Conservation (phyloP, 2,888 invertebrate species). For the Maniola hyperantus region DNA sequence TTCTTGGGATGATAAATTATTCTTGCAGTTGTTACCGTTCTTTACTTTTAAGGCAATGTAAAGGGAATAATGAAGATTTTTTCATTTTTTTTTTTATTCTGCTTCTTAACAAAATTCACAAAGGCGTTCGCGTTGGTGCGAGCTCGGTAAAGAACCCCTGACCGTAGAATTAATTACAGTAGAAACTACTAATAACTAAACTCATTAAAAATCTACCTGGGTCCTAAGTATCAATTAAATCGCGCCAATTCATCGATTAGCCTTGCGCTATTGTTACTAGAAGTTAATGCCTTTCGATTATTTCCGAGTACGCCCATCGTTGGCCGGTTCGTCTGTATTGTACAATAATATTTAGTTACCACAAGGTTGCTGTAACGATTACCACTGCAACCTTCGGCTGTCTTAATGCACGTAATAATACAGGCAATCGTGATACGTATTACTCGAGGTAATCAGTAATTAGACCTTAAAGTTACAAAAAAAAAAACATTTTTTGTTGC, state of each 20-base stretch:
- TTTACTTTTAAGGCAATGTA: no score
- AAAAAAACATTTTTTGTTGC: background rate
- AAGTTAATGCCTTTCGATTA: slow-evolving; percentile 12
- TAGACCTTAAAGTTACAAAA: background rate
- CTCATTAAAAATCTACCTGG: background rate
- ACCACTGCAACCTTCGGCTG: slow-evolving; percentile 25
- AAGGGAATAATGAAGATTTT: no score
- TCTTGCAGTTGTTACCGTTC: no score
- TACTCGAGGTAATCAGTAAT: slow-evolving; percentile 10
- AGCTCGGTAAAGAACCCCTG: no score
- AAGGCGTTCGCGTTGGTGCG: no score
- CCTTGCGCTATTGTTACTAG: background rate
- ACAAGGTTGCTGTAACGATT: slow-evolving; percentile 26
- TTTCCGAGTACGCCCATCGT: slow-evolving; percentile 19
- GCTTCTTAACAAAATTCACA: no score
- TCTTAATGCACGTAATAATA: slow-evolving; percentile 19
- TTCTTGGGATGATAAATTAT: no score
- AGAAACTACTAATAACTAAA: background rate
- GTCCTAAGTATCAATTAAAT: background rate
- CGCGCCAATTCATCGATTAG: background rate
- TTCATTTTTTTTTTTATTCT: no score
- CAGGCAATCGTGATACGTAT: slow-evolving; percentile 6
- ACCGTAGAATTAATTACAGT: no score
- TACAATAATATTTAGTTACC: slow-evolving; percentile 18
- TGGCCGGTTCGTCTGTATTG: slow-evolving; percentile 31